Evolutionary conservation across 2,888 invertebrate species (phyloP), one percentile per base, ranked within the genome.

Genomic region (Callyntrura sp.): DNA sequence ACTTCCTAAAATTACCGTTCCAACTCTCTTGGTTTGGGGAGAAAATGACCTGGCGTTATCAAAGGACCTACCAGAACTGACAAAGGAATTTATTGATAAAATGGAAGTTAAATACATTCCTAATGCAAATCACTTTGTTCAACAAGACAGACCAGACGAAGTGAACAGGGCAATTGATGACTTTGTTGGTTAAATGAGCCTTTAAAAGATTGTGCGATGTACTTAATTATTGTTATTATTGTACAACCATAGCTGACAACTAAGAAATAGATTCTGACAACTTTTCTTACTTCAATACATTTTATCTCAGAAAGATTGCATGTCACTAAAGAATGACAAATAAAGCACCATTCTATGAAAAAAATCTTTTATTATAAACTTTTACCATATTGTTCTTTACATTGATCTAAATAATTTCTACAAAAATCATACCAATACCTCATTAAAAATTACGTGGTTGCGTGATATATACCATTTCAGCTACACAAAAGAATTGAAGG

Each of bases 71-170:
- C 90, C 92, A 9, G 90, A 91, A 57, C 25, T 92, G 4, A 94
- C 95, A 94, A 95, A 95, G 92, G 93, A 94, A 25, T 94, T 94
- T 87, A 95, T 95, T 90, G 94, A 94, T 0, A 94, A 94, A 78
- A 94, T 96, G 28, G 95, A 95, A 92, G 95, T 95, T 0, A 94
- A 94, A 23, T 94, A 95, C 1, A 92, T 96, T 2, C 94, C 95
- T 28, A 94, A 94, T 17, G 95, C 94, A 14, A 94, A 95, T 12
- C 96, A 96, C 94, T 96, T 95, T 92, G 94, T 96, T 51, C 96
- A 96, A 90, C 96, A 96, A 94, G 95, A 96, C 92, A 95, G 95
- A 20, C 96, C 96, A 0, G 95, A 94, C 5, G 94, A 94, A 94
- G 95, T 96, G 0, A 96, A 96, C 92, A 94, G 94, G 86, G 88